Percentiles rank a stretch among this genome's conserved stretches.
Conservation (phyloP, 2,888 invertebrate genomes). For the Calliphora vomitoria region DNA sequence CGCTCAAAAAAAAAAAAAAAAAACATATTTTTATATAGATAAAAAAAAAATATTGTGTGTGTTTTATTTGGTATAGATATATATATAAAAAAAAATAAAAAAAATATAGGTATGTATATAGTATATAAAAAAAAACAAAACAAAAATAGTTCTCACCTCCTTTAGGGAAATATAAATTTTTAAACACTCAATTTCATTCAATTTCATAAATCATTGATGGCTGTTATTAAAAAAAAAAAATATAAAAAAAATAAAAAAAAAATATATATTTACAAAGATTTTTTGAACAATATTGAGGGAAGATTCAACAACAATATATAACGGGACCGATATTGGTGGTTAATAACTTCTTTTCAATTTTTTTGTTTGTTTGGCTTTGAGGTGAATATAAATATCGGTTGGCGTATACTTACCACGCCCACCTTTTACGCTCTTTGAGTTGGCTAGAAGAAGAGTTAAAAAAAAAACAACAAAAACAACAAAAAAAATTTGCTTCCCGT, state of each 20-base stretch:
- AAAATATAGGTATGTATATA: constrained; percentile 46
- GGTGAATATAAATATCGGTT: constrained; percentile 72
- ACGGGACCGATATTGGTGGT: constrained; percentile 72
- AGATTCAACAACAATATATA: constrained; percentile 65
- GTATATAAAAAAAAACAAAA: constrained; percentile 71
- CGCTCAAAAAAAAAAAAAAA: constrained; percentile 33
- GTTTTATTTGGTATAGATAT: constrained; percentile 44
- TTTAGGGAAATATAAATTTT: constrained; percentile 59
- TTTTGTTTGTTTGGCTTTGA: neutral
- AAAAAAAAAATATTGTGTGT: constrained; percentile 65
- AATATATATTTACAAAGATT: constrained; percentile 61
- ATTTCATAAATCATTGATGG: constrained; percentile 69
- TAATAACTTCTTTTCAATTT: constrained; percentile 35
- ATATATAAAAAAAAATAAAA: constrained; percentile 54
- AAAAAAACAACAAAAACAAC: constrained; percentile 77
- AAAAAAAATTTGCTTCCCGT: constrained; percentile 75
- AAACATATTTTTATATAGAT: constrained; percentile 35
- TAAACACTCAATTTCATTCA: constrained; percentile 69
- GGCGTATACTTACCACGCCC: constrained; percentile 83
- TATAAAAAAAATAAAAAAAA: constrained; percentile 54
- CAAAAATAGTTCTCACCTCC: constrained; percentile 76
- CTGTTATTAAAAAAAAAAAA: constrained; percentile 72
- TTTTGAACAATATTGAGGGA: constrained; percentile 43
- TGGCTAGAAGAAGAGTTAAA: constrained; percentile 76
- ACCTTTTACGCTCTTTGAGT: constrained; percentile 71